phyloP scores from a whole-genome alignment of 2,113 vertebrate species.

The Tragelaphus scriptus region DNA sequence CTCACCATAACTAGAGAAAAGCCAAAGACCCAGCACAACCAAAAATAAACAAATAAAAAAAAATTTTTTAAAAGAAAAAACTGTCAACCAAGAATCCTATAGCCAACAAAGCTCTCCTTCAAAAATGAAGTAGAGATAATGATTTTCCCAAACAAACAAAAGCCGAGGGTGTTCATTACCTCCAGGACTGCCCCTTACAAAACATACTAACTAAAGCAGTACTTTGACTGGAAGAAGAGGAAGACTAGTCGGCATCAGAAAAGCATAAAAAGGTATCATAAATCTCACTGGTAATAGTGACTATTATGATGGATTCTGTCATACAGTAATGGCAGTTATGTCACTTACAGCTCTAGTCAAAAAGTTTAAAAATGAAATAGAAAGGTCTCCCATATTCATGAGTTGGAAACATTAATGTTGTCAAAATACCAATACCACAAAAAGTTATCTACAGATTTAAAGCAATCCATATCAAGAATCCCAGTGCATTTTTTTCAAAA shows the following conservation, averaged over 20 bases:
- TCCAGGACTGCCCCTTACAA: too few relatives aligned
- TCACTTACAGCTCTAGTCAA: background rate
- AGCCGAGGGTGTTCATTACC: background rate
- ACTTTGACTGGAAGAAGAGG: background rate
- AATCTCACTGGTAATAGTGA: background rate
- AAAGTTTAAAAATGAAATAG: background rate
- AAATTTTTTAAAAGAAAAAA: background rate
- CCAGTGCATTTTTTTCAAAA: background rate
- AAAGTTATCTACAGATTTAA: background rate
- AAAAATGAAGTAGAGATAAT: background rate
- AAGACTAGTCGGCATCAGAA: background rate
- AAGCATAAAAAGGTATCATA: background rate
- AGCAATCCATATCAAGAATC: background rate
- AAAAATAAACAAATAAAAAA: background rate
- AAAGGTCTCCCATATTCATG: background rate
- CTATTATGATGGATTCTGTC: background rate
- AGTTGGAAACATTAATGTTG: background rate
- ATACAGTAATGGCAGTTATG: background rate
- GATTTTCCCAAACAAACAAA: background rate
- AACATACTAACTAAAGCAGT: background rate
- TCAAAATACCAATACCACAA: background rate
- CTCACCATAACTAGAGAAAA: too few relatives aligned
- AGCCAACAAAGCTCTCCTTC: background rate
- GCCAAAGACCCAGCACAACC: background rate
- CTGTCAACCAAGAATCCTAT: background rate